Base-by-base conservation (phyloP, 2,888 invertebrate species). In the Portevinia maculata region DNA sequence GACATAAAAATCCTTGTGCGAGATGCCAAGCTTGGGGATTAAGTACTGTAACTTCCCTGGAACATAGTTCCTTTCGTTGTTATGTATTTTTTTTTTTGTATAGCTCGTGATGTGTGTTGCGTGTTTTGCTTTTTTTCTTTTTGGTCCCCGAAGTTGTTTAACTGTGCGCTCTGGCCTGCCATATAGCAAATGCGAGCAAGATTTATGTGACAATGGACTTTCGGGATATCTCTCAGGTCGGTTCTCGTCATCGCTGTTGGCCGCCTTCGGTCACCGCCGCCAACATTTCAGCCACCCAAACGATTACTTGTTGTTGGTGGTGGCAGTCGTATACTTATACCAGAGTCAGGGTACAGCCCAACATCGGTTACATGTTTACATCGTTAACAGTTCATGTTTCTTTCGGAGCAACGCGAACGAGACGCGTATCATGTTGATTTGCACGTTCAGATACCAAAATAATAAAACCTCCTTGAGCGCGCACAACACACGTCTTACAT, bases 371-470 rank as follows among this genome's bases (percentile, higher is more conserved):
- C 79, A 79, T 84, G 84, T 84, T 84, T 79, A 84, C 84, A 84
- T 84, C 84, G 79, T 84, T 79, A 84, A 79, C 84, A 84, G 84
- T 84, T 79, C 84, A 84, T 84, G 84, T 84, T 84, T 84, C 84
- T 73, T 79, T 78, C 55, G 67, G 62, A 39, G 60, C 69, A 79
- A 13, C 44, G 70, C 67, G 60, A 37, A 75, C 44, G 48, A 53
- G 67, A 67, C 39, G 55, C 74, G 62, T 78, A 83, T 78, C 83
- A 83, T 67, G 83, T 83, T 83, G 83, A 83, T 83, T 78, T 83
- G 76, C 83, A 83, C 83, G 83, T 78, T 71, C 71, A 78, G 83
- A 78, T 78, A 83, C 39, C 73, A 78, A 78, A 73, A 83, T 64
- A 83, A 83, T 78, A 78, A 83, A 83, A 55, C 59, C 79, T 69